These are phyloP conservation scores for Globodera rostochiensis DNA, from an alignment of 1,140 invertebrate genomes.

Conservation along the genomic window DNA sequence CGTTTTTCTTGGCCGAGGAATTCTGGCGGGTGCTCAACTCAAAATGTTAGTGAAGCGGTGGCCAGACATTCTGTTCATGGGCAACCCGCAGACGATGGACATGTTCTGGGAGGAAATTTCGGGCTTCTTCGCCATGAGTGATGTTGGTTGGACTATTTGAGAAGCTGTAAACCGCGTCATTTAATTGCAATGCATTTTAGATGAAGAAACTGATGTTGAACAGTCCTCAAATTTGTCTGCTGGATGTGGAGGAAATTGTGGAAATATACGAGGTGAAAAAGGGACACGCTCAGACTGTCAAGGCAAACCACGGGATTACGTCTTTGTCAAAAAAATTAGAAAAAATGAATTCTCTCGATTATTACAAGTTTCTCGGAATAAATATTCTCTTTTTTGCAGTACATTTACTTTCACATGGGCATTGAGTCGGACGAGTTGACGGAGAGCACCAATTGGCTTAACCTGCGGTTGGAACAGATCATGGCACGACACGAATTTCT, in stretches of 20 bases:
- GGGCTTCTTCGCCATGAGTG: neutral
- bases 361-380: neutral
- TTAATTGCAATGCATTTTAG: conserved; percentile 7
- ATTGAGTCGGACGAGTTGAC: conserved; percentile 46
- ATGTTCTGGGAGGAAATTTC: conserved; percentile 9
- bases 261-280: conserved; percentile 36
- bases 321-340: no score
- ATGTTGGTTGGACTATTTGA: neutral
- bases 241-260: conserved; percentile 50
- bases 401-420: conserved; percentile 61
- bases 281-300: neutral
- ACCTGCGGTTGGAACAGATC: conserved; percentile 49
- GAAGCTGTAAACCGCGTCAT: neutral
- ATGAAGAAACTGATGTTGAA: conserved; percentile 36
- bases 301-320: neutral
- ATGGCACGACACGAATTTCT: conserved; percentile 56
- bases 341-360: neutral
- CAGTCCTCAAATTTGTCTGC: conserved; percentile 50
- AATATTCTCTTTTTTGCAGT: conserved; percentile 30
- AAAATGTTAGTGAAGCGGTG: conserved; percentile 42
- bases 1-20: conserved; percentile 38
- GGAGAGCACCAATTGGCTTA: conserved; percentile 39
- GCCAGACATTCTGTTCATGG: conserved; percentile 50
- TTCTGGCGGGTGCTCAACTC: conserved; percentile 30
- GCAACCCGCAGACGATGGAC: conserved; percentile 41